Conservation (phyloP, 2,113 vertebrate species). For the Butorides virescens region DNA sequence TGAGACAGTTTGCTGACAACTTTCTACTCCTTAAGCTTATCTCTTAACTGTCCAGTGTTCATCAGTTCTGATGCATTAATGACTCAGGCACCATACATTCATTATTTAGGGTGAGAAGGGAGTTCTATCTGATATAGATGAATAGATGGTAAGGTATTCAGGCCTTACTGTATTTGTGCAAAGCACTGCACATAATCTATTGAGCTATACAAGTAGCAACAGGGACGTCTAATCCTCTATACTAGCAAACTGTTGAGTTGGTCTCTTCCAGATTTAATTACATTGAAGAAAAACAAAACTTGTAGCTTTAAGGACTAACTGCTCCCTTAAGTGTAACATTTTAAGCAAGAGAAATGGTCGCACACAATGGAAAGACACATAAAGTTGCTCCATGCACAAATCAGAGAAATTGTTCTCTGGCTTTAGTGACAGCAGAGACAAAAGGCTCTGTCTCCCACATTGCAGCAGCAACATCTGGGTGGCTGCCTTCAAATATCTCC, state of each 20-base stretch:
- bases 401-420: slow-evolving; percentile 28
- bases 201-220: slow-evolving; percentile 31
- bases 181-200: slow-evolving; percentile 10
- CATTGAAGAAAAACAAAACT: background rate
- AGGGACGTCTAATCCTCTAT: slow-evolving; percentile 15
- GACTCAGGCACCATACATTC: slow-evolving; percentile 26
- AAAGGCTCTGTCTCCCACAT: slow-evolving; percentile 22
- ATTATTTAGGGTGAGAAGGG: background rate
- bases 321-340: slow-evolving; percentile 9
- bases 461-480: slow-evolving; percentile 41
- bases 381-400: slow-evolving; percentile 17
- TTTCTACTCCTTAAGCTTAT: background rate
- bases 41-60: background rate
- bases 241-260: slow-evolving; percentile 1
- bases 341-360: slow-evolving; percentile 45
- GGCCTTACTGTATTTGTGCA: slow-evolving; percentile 22
- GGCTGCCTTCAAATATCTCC: background rate
- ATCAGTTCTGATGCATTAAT: background rate
- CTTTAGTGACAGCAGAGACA: slow-evolving; percentile 47
- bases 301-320: slow-evolving; percentile 20
- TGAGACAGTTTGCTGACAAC: background rate
- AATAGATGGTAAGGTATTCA: slow-evolving; percentile 32
- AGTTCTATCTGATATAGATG: slow-evolving; percentile 40
- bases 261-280: background rate
- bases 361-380: slow-evolving; percentile 57